These are phyloP conservation scores for Mormyrus proboscirostris DNA, from an alignment of 2,797 vertebrate genomes.

Conservation along the genomic window DNA sequence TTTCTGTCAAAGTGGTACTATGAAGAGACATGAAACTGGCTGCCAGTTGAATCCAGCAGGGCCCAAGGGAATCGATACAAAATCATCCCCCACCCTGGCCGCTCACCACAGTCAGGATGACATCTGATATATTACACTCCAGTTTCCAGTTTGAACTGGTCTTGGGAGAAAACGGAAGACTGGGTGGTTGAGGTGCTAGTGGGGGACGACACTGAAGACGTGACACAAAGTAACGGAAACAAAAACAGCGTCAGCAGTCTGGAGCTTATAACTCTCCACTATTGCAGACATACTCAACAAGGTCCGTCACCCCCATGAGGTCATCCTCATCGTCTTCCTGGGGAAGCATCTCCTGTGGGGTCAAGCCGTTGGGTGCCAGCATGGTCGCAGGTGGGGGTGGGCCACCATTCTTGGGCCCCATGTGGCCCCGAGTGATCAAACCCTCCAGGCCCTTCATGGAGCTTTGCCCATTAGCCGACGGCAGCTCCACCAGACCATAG, in stretches of 20 bases:
- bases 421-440: constrained; percentile 52
- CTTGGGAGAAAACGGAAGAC: constrained; percentile 24
- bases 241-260: constrained; percentile 51
- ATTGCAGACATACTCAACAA: constrained; percentile 99
- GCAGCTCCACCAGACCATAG: constrained; percentile 70
- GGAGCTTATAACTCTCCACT: constrained; percentile 89
- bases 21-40: background rate
- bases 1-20: background rate
- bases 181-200: constrained; percentile 26
- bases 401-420: constrained; percentile 65
- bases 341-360: constrained; percentile 66
- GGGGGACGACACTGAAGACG: constrained; percentile 23
- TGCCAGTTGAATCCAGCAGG: background rate
- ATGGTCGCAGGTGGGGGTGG: constrained; percentile 46
- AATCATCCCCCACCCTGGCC: background rate
- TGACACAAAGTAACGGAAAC: constrained; percentile 50
- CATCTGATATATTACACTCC: background rate
- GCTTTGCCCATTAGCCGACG: constrained; percentile 84
- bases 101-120: background rate
- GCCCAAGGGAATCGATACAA: background rate
- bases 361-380: constrained; percentile 75
- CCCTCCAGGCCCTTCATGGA: constrained; percentile 75
- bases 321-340: constrained; percentile 95
- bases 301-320: constrained; percentile 95
- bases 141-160: constrained; percentile 31